phyloP scores from a whole-genome alignment of 2,888 invertebrate species.

The Macaria notata region DNA sequence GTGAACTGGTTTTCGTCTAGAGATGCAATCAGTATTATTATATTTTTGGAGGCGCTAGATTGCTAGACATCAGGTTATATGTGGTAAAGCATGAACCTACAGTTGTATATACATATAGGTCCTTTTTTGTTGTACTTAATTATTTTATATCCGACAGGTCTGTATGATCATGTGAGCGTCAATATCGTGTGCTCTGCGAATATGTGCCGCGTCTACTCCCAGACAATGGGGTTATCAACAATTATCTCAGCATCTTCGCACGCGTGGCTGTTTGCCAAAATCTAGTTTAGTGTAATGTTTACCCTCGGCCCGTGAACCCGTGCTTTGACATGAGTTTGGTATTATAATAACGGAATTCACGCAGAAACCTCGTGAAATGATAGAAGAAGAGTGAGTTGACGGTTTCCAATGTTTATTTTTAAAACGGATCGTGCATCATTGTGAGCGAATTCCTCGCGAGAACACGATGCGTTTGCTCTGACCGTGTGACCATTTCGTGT shows the following conservation, averaged over 20 bases:
- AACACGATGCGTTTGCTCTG: background rate
- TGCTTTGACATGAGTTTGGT: conserved; percentile 12
- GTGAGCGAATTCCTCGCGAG: background rate
- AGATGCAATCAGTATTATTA: too few species aligned
- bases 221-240: conserved; percentile 31
- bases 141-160: too few species aligned
- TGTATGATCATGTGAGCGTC: too few species aligned
- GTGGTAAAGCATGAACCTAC: too few species aligned
- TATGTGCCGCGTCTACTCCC: background rate
- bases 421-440: conserved; percentile 1
- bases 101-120: too few species aligned
- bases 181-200: too few species aligned
- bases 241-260: conserved; percentile 12
- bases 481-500: background rate
- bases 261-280: conserved; percentile 59
- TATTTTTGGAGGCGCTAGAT: too few species aligned
- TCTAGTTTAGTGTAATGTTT: conserved; percentile 56
- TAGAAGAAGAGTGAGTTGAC: conserved; percentile 31
- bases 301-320: conserved; percentile 40
- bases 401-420: conserved; percentile 17
- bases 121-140: too few species aligned
- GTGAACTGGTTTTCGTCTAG: too few species aligned
- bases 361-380: conserved; percentile 17
- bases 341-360: conserved; percentile 3
- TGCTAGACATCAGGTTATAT: too few species aligned